Percentiles rank a stretch among this genome's conserved stretches.
Evolutionary conservation across 2,113 vertebrate species (phyloP).

Genomic region (Lucifuga dentata): DNA sequence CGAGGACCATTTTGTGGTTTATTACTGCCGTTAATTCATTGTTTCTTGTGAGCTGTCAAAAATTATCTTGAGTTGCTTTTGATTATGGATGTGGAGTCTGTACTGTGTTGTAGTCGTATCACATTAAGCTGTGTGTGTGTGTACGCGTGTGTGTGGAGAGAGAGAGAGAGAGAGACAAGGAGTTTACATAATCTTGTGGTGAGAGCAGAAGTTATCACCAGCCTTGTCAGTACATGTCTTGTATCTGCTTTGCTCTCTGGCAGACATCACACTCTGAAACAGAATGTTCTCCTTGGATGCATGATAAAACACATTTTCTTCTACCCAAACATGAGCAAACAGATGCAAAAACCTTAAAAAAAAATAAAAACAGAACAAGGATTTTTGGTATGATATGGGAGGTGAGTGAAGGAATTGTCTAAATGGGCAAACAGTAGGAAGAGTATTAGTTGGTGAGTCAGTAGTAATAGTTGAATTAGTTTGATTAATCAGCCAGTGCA

Average conservation of each 20-base stretch:
- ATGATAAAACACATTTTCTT: slow-evolving; percentile 45
- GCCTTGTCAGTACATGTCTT: slow-evolving; percentile 74
- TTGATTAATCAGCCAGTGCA: slow-evolving; percentile 4
- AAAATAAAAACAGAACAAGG: slow-evolving; percentile 23
- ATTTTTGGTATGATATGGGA: background rate
- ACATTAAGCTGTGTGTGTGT: slow-evolving; percentile 19
- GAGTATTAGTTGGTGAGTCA: slow-evolving; percentile 25
- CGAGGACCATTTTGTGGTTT: too few species aligned
- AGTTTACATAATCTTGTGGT: slow-evolving; percentile 42
- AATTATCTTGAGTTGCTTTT: background rate
- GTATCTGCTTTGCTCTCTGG: slow-evolving; percentile 38
- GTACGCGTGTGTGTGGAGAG: background rate
- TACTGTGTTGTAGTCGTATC: slow-evolving; percentile 12
- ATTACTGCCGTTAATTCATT: background rate
- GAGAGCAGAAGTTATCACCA: slow-evolving; percentile 55
- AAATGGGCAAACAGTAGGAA: slow-evolving; percentile 10
- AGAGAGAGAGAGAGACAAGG: background rate
- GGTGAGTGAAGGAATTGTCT: slow-evolving; percentile 21
- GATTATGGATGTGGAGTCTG: background rate
- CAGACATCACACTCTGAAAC: slow-evolving; percentile 54
- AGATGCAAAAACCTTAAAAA: slow-evolving; percentile 24
- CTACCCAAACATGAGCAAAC: slow-evolving; percentile 40
- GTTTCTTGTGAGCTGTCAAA: background rate
- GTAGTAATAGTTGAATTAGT: slow-evolving; percentile 18
- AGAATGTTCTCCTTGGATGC: slow-evolving; percentile 54